Evolutionary conservation across 2,113 vertebrate species (phyloP).

Genomic region (Scartelaos histophorus): DNA sequence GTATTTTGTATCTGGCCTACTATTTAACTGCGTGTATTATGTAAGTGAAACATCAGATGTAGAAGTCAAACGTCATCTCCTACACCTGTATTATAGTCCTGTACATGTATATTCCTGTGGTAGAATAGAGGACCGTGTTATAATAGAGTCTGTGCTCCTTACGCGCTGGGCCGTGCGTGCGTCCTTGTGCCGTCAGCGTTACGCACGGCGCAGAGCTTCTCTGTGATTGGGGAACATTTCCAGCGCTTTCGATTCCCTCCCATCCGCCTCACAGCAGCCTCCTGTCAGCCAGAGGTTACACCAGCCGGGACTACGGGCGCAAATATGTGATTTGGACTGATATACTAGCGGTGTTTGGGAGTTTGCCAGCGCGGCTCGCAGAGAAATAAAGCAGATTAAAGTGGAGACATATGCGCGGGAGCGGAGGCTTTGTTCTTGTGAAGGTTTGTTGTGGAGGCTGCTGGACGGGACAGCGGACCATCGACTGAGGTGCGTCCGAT

Average conservation of each 20-base stretch:
- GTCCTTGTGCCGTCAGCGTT: constrained; percentile 54
- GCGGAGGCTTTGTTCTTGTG: constrained; percentile 1
- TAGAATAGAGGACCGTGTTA: background rate
- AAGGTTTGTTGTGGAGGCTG: constrained; percentile 38
- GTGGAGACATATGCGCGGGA: constrained; percentile 6
- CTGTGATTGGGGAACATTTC: constrained; percentile 54
- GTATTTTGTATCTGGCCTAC: too few species aligned
- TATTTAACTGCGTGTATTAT: background rate
- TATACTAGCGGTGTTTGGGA: background rate
- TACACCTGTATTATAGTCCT: background rate
- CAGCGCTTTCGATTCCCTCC: constrained; percentile 30
- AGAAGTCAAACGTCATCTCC: background rate
- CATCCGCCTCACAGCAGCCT: constrained; percentile 47
- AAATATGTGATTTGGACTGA: constrained; percentile 49
- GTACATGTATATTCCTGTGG: background rate
- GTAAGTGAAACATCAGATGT: background rate
- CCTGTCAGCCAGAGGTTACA: constrained; percentile 53
- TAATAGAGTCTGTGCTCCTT: background rate
- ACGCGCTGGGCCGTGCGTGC: constrained; percentile 13
- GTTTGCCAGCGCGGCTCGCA: background rate
- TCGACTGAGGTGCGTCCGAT: constrained; percentile 64
- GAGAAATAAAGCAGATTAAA: background rate
- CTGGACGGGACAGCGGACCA: constrained; percentile 67
- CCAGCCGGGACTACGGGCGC: constrained; percentile 8
- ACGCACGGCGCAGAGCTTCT: constrained; percentile 49